Percentiles rank a stretch among this genome's conserved stretches.
These are phyloP conservation scores for Lepidurus arcticus DNA, from an alignment of 1,140 invertebrate species.

Conservation along the genomic window DNA sequence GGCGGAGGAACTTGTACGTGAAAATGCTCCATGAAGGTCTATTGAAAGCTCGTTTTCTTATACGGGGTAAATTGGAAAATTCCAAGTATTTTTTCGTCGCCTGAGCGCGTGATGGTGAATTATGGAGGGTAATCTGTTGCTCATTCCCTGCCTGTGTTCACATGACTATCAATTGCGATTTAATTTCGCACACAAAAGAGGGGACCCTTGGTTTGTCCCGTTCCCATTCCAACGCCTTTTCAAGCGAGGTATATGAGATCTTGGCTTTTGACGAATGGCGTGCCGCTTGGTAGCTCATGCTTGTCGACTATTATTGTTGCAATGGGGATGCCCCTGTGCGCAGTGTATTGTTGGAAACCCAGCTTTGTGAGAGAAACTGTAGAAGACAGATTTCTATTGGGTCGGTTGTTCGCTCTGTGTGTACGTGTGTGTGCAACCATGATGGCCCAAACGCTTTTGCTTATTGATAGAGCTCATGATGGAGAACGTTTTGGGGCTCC, in stretches of 20 bases:
- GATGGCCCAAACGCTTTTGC: background rate
- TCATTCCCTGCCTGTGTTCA: slow-evolving; percentile 8
- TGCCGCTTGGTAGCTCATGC: slow-evolving; percentile 12
- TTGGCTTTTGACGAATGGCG: slow-evolving; percentile 11
- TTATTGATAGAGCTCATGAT: background rate
- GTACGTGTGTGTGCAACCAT: background rate
- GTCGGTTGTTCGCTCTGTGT: background rate
- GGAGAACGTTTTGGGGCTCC: background rate
- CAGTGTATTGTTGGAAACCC: background rate
- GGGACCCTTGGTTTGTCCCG: background rate
- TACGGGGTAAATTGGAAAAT: background rate
- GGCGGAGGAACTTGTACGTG: background rate
- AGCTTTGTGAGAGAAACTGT: background rate
- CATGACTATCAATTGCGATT: slow-evolving; percentile 8
- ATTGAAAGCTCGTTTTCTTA: too few species aligned
- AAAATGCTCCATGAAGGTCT: background rate
- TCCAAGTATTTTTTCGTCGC: background rate
- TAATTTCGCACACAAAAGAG: slow-evolving; percentile 3
- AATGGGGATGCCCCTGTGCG: background rate
- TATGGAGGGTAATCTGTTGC: slow-evolving; percentile 21
- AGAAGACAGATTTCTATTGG: slow-evolving; percentile 13
- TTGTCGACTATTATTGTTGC: slow-evolving; percentile 19
- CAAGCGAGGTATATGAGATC: background rate
- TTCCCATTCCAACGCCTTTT: slow-evolving; percentile 18
- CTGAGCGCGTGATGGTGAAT: background rate